Evolutionary conservation across 2,113 vertebrate species (phyloP).

Genomic region (Atherinomorus stipes): DNA sequence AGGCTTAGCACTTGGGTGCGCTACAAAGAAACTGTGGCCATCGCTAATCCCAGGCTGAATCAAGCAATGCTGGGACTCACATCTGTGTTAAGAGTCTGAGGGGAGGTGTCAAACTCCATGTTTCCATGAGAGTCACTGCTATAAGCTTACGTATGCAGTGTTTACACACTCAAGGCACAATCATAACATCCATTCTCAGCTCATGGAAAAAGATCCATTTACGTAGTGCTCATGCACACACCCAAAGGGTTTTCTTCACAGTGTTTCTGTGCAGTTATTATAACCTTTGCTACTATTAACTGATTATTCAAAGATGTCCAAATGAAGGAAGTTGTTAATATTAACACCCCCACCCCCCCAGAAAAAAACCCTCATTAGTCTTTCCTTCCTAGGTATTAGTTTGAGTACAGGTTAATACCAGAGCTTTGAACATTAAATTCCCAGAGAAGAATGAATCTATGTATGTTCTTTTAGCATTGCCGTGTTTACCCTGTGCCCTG

Average conservation of each 20-base stretch:
- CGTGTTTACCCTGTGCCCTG: conserved; percentile 44
- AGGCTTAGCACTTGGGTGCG: conserved; percentile 44
- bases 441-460: conserved; percentile 7
- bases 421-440: conserved; percentile 16
- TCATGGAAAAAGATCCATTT: conserved; percentile 44
- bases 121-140: conserved; percentile 38
- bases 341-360: not conserved
- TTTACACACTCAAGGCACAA: conserved; percentile 23
- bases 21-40: conserved; percentile 57
- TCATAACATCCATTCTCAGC: not conserved
- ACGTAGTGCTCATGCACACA: conserved; percentile 1
- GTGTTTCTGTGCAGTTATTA: conserved; percentile 13
- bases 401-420: conserved; percentile 13
- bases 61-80: conserved; percentile 60
- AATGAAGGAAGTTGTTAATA: conserved; percentile 37
- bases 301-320: conserved; percentile 28
- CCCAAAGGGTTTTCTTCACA: not conserved
- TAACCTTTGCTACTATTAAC: conserved; percentile 34
- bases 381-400: not conserved
- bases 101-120: conserved; percentile 54
- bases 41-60: conserved; percentile 63
- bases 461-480: conserved; percentile 43
- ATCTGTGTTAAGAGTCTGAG: conserved; percentile 66
- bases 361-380: conserved; percentile 1
- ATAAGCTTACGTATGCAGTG: conserved; percentile 14